Conservation (phyloP, 2,797 vertebrate genomes). For the Petrocephalus sullivani region DNA sequence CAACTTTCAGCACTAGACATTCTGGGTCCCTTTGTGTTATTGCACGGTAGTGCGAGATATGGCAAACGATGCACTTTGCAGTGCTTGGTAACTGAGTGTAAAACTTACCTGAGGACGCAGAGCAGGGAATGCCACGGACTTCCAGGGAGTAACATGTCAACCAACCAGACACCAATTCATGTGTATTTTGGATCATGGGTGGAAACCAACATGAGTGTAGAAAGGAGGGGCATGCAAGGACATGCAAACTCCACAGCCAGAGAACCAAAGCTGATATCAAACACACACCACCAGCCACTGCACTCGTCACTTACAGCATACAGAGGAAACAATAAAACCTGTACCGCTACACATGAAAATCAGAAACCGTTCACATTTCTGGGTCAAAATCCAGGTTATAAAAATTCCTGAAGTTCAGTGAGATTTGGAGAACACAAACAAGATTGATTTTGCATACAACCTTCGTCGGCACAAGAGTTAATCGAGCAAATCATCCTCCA, state of each 20-base stretch:
- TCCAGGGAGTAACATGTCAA: not conserved
- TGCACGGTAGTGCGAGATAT: not conserved
- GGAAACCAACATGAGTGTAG: not conserved
- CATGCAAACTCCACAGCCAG: not conserved
- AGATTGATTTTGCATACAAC: not conserved
- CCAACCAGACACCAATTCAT: not conserved
- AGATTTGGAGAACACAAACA: not conserved
- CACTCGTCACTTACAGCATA: not conserved
- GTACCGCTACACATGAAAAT: not conserved
- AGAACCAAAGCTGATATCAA: not conserved
- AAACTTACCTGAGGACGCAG: not conserved
- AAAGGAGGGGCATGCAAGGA: not conserved
- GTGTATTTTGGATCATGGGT: not conserved
- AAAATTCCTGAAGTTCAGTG: not conserved
- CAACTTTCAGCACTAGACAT: no score
- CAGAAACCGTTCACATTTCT: not conserved
- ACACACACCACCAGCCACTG: not conserved
- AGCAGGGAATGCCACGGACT: not conserved
- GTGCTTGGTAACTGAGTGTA: not conserved
- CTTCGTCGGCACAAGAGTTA: not conserved
- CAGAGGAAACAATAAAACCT: not conserved
- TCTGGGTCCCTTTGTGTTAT: not conserved
- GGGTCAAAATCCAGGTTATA: not conserved
- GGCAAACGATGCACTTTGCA: not conserved
- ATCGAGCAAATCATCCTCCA: not conserved